A percentile compares a stretch with the other conserved stretches of the same genome.
Evolutionary conservation across 2,797 vertebrate species (phyloP).

Genomic region (Acanthopagrus latus): DNA sequence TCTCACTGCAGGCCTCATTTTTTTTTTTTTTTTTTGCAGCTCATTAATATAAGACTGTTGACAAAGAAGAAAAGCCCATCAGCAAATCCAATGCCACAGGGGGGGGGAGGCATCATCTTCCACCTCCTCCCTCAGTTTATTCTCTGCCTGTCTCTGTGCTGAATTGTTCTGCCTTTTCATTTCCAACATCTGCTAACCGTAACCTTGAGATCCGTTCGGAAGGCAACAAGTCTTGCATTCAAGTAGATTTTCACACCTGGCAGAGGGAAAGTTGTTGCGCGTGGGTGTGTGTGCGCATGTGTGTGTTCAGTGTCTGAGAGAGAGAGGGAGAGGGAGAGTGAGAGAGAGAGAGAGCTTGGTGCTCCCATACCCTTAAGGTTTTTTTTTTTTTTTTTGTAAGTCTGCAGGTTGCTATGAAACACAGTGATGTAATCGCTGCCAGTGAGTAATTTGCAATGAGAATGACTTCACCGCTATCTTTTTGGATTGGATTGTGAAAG

Average conservation of each 20-base stretch:
- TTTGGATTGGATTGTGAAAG: constrained; percentile 24
- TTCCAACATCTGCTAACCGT: constrained; percentile 36
- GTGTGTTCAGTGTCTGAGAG: too few relatives aligned
- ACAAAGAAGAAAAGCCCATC: constrained; percentile 48
- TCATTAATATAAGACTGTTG: constrained; percentile 55
- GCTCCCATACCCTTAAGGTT: constrained; percentile 34
- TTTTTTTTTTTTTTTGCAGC: constrained; percentile 40
- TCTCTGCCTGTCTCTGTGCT: constrained; percentile 16
- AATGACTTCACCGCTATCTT: constrained; percentile 54
- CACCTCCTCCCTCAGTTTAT: constrained; percentile 33
- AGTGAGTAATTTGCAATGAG: constrained; percentile 48
- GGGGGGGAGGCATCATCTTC: constrained; percentile 42
- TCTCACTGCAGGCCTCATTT: constrained; percentile 9
- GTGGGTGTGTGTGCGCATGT: constrained; percentile 43
- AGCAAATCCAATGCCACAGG: constrained; percentile 41
- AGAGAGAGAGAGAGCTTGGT: constrained; percentile 8
- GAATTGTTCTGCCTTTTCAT: constrained; percentile 35
- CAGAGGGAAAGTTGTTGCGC: constrained; percentile 1
- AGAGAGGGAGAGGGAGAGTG: too few relatives aligned
- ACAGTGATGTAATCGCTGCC: constrained; percentile 50
- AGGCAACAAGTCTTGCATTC: constrained; percentile 29
- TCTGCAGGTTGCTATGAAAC: constrained; percentile 48
- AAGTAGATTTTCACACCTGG: constrained; percentile 33
- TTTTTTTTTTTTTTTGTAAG: constrained; percentile 44
- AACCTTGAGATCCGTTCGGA: constrained; percentile 40